A percentile compares a stretch with the other conserved stretches of the same genome.
These are phyloP conservation scores for Buteo buteo DNA, from an alignment of 2,113 vertebrate species.

Conservation along the genomic window DNA sequence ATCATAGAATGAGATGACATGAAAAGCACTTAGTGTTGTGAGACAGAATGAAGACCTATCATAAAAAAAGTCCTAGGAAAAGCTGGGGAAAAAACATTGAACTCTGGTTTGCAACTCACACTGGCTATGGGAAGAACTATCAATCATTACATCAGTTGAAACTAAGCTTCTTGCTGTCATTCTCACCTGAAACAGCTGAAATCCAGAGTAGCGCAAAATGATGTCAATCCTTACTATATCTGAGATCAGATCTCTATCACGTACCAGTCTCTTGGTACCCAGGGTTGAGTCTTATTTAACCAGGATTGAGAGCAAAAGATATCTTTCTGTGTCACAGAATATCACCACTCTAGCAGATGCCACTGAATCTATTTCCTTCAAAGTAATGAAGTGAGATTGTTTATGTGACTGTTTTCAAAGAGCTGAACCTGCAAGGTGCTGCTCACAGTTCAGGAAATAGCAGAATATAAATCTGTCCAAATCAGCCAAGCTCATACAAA, in stretches of 20 bases:
- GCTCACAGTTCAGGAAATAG: constrained; percentile 68
- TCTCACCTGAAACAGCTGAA: neutral
- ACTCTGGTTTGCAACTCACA: neutral
- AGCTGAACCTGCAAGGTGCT: constrained; percentile 67
- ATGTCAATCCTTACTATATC: neutral
- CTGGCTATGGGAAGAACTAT: neutral
- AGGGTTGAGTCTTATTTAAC: neutral
- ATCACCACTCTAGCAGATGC: constrained; percentile 11
- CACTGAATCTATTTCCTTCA: constrained; percentile 42
- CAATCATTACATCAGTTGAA: neutral
- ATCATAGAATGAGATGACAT: neutral
- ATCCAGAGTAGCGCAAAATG: neutral
- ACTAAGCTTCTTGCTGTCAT: neutral
- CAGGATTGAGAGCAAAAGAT: neutral
- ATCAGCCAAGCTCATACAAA: constrained; percentile 60
- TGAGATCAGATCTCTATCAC: neutral
- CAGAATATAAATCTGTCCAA: constrained; percentile 72
- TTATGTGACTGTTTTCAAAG: constrained; percentile 62
- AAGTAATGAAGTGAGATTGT: constrained; percentile 63
- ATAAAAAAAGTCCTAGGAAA: neutral
- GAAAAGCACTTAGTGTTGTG: neutral
- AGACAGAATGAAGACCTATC: neutral
- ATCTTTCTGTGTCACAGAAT: neutral
- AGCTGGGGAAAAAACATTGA: neutral
- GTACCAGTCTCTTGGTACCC: neutral